A percentile compares a stretch with the other conserved stretches of the same genome.
phyloP scores from a whole-genome alignment of 2,797 vertebrate genomes.

The Apodemus agrarius region DNA sequence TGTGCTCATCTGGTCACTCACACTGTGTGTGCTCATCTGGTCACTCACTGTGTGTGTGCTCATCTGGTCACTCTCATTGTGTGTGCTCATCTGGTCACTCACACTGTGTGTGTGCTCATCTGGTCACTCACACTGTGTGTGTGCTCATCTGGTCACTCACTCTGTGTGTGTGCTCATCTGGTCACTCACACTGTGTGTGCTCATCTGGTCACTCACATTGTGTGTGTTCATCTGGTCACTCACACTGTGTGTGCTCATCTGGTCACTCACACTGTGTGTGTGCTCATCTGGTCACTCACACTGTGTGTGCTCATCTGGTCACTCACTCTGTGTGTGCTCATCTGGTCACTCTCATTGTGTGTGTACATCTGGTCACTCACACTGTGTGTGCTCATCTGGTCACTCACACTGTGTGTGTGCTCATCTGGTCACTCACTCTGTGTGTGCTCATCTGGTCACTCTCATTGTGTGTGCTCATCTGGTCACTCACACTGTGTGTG shows the following conservation, averaged over 20 bases:
- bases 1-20: not conserved
- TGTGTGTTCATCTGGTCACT: too few species aligned
- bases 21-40: not conserved
- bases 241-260: not conserved
- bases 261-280: not conserved
- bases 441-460: not conserved
- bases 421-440: not conserved
- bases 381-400: not conserved
- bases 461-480: not conserved
- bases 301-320: not conserved
- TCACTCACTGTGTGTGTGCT: not conserved
- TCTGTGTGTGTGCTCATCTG: not conserved
- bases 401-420: too few species aligned
- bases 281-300: not conserved
- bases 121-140: not conserved
- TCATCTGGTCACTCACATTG: not conserved
- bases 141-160: not conserved
- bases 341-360: not conserved
- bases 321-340: not conserved
- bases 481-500: not conserved
- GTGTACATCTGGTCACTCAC: not conserved
- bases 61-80: not conserved
- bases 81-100: too few species aligned
- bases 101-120: not conserved
- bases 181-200: not conserved